phyloP scores from a whole-genome alignment of 1,140 invertebrate species.

The Dreissena polymorpha region DNA sequence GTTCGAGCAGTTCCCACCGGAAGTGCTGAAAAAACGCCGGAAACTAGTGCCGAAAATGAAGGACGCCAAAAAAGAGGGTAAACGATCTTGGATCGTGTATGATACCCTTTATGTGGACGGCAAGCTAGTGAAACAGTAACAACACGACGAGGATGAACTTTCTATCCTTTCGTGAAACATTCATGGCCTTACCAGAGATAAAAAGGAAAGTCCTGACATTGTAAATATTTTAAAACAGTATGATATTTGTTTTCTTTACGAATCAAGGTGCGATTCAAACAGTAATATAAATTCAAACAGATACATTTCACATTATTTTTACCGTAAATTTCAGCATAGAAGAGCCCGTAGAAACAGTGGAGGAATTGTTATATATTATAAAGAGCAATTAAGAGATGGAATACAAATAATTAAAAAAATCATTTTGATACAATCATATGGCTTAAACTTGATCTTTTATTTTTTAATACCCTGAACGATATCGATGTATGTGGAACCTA shows the following conservation, averaged over 20 bases:
- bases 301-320: background rate
- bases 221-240: slow-evolving; percentile 15
- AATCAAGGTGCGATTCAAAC: background rate
- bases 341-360: background rate
- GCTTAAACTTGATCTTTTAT: too few relatives aligned
- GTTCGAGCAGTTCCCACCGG: slow-evolving; percentile 9
- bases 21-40: background rate
- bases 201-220: slow-evolving; percentile 9
- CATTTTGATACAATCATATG: too few relatives aligned
- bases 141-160: background rate
- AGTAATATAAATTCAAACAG: background rate
- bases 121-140: slow-evolving; percentile 2
- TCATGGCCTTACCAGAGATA: slow-evolving; percentile 26
- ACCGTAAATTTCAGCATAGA: slow-evolving; percentile 11
- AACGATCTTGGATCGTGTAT: background rate
- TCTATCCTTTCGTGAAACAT: slow-evolving; percentile 24
- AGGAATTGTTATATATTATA: background rate
- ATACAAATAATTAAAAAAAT: too few relatives aligned
- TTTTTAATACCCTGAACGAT: too few relatives aligned
- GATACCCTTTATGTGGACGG: slow-evolving; percentile 2
- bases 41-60: background rate
- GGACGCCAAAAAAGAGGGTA: slow-evolving; percentile 1
- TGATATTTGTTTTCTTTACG: slow-evolving; percentile 33
- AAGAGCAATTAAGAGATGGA: background rate
- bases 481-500: too few relatives aligned